These are phyloP conservation scores for Oligia fasciuncula DNA, from an alignment of 2,888 invertebrate species.

Conservation along the genomic window DNA sequence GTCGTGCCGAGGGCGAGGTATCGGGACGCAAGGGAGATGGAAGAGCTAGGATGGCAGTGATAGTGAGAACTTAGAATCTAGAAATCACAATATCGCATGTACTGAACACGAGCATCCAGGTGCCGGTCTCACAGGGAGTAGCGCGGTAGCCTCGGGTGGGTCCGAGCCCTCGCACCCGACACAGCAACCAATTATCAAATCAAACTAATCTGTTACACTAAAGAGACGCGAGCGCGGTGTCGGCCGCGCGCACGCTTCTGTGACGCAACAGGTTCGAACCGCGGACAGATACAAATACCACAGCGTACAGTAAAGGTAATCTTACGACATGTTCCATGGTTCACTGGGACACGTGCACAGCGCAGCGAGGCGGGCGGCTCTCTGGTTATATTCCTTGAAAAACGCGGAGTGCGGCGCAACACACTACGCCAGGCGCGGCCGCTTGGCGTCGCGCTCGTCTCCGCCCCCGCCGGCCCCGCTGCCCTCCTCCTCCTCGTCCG, in stretches of 20 bases:
- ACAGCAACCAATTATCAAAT: constrained; percentile 24
- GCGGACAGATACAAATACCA: constrained; percentile 57
- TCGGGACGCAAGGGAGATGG: constrained; percentile 27
- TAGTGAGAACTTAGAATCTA: constrained; percentile 62
- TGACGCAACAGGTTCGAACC: constrained; percentile 39
- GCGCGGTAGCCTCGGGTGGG: constrained; percentile 8
- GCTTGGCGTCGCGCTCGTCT: constrained; percentile 91
- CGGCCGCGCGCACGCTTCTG: constrained; percentile 5
- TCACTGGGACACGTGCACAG: constrained; percentile 77
- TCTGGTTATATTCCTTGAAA: constrained; percentile 84
- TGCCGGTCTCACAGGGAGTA: constrained; percentile 29
- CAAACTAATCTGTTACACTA: constrained; percentile 42
- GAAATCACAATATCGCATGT: constrained; percentile 56
- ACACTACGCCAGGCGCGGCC: constrained; percentile 91
- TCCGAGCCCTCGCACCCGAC: constrained; percentile 39
- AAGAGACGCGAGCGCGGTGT: constrained; percentile 4
- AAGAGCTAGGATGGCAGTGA: constrained; percentile 56
- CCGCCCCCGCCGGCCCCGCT: constrained; percentile 69
- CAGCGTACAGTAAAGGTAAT: constrained; percentile 62
- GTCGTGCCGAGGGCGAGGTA: constrained; percentile 34
- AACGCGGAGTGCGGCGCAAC: constrained; percentile 24
- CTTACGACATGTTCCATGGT: constrained; percentile 65
- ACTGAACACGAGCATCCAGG: constrained; percentile 29
- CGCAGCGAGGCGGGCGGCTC: constrained; percentile 74
- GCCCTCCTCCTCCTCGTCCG: constrained; percentile 97